These are phyloP conservation scores for Smittia sp. DNA, from an alignment of 2,888 invertebrate genomes.

Conservation along the genomic window DNA sequence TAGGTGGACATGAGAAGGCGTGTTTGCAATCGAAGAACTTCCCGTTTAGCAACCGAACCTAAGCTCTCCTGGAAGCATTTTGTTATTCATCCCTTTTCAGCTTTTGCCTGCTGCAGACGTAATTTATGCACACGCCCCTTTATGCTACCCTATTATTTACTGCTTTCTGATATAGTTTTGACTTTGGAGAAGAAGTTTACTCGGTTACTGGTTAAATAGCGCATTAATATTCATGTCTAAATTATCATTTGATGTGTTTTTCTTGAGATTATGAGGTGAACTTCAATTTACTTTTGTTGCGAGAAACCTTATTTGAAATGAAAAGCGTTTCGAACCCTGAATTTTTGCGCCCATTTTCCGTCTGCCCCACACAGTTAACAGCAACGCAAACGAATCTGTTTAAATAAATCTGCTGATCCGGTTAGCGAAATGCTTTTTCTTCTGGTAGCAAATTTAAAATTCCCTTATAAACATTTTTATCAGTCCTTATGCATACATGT, in stretches of 20 bases:
- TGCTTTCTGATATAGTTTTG: not conserved
- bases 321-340: not conserved
- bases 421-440: not conserved
- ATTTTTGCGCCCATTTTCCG: not conserved
- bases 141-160: not conserved
- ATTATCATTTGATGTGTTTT: not conserved
- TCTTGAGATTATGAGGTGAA: constrained; percentile 12
- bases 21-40: no score
- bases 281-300: not conserved
- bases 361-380: not conserved
- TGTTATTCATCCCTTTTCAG: no score
- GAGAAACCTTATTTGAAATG: not conserved
- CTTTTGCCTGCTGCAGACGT: no score
- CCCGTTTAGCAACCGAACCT: no score
- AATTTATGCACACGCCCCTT: no score
- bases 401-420: not conserved
- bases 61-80: no score
- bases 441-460: constrained; percentile 1
- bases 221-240: not conserved
- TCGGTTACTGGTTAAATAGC: not conserved
- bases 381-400: not conserved
- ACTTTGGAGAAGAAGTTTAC: not conserved
- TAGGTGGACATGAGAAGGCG: no score
- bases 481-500: constrained; percentile 3
- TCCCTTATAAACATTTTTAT: constrained; percentile 8